Conservation (phyloP, 30 jellyfish, hydroid and myxozoan species). For the Phacellophora camtschatica region DNA sequence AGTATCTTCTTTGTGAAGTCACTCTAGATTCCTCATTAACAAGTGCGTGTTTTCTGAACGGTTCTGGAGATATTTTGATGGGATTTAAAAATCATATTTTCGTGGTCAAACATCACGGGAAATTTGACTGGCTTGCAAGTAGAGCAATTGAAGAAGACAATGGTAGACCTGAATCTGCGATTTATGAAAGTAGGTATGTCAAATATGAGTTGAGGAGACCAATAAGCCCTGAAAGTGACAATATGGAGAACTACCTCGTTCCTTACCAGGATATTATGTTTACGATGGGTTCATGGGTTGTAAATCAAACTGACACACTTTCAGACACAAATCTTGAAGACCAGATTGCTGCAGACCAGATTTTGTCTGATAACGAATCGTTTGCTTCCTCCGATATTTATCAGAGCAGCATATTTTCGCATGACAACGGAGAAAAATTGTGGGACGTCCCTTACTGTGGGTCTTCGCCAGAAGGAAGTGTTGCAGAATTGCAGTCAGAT, state of each 20-base stretch:
- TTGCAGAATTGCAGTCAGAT: background rate
- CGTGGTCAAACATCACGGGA: slow-evolving; percentile 11
- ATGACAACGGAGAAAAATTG: background rate
- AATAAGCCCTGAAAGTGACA: slow-evolving; percentile 26
- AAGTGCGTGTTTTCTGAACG: slow-evolving; percentile 56
- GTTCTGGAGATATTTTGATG: slow-evolving; percentile 42
- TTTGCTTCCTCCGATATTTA: slow-evolving; percentile 51
- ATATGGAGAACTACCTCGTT: slow-evolving; percentile 63
- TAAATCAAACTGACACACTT: background rate
- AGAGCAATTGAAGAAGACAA: background rate
- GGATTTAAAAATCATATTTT: slow-evolving; percentile 57
- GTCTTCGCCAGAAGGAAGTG: slow-evolving; percentile 34
- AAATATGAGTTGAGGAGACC: slow-evolving; percentile 47
- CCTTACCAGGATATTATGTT: slow-evolving; percentile 67
- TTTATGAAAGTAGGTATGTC: slow-evolving; percentile 51
- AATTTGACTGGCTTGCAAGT: slow-evolving; percentile 23
- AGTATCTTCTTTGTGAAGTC: slow-evolving; percentile 53
- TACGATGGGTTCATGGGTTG: slow-evolving; percentile 63
- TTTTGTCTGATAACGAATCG: slow-evolving; percentile 30
- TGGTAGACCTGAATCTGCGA: slow-evolving; percentile 19
- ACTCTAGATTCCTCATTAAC: slow-evolving; percentile 29
- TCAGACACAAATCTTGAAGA: background rate
- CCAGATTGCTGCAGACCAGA: background rate
- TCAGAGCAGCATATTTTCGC: slow-evolving; percentile 53
- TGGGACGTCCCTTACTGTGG: slow-evolving; percentile 63